phyloP scores from a whole-genome alignment of 2,888 invertebrate species.

The Gasteruption jaculator region DNA sequence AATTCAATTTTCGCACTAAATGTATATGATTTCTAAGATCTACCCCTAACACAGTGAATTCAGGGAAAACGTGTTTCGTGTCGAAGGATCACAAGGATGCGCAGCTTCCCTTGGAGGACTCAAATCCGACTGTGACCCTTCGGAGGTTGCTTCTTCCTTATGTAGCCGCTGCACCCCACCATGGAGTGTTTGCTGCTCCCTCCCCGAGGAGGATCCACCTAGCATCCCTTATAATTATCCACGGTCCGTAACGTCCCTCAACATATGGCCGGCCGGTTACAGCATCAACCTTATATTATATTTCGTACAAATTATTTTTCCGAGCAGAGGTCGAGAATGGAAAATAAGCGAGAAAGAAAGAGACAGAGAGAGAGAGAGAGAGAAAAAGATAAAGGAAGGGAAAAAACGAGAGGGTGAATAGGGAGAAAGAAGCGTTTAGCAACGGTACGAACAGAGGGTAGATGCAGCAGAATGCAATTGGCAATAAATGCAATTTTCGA shows the following conservation, averaged over 20 bases:
- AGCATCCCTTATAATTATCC: slow-evolving; percentile 50
- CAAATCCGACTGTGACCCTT: slow-evolving; percentile 46
- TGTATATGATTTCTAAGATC: too few relatives aligned
- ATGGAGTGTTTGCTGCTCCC: slow-evolving; percentile 18
- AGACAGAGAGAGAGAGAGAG: slow-evolving; percentile 13
- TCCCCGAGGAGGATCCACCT: slow-evolving; percentile 18
- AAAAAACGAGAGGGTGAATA: slow-evolving; percentile 1
- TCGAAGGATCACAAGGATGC: too few relatives aligned
- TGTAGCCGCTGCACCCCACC: slow-evolving; percentile 44
- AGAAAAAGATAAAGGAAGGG: not conserved
- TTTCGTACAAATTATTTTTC: slow-evolving; percentile 44
- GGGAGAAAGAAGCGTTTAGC: too few relatives aligned
- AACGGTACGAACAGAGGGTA: too few relatives aligned
- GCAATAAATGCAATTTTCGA: too few relatives aligned
- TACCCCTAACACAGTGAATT: too few relatives aligned
- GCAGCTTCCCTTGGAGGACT: too few relatives aligned
- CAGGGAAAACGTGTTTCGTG: too few relatives aligned
- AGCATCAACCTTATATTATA: too few relatives aligned
- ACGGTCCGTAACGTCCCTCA: slow-evolving; percentile 35
- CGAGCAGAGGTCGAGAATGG: slow-evolving; percentile 16
- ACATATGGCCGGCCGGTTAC: slow-evolving; percentile 41
- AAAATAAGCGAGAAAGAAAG: slow-evolving; percentile 11
- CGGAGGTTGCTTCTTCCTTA: slow-evolving; percentile 39
- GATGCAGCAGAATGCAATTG: too few relatives aligned
- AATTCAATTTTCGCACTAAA: too few relatives aligned